Conservation (phyloP, 2,888 invertebrate genomes). For the Dusona sp. region DNA sequence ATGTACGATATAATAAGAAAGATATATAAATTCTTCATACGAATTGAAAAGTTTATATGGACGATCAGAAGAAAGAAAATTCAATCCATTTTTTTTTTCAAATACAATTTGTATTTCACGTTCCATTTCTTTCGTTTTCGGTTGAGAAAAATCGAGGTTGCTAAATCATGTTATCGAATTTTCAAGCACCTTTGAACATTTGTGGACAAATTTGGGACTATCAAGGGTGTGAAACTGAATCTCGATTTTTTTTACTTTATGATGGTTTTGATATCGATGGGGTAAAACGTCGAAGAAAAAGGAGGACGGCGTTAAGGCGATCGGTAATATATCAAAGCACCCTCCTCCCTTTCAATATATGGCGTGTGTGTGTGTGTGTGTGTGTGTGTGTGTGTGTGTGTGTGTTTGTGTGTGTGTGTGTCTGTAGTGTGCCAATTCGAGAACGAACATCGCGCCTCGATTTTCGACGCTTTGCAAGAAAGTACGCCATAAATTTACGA, state of each 20-base stretch:
- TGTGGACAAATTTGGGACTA: background rate
- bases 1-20: background rate
- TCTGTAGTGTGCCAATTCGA: conserved; percentile 17
- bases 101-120: background rate
- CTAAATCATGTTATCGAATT: background rate
- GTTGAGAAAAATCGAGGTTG: background rate
- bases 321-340: conserved; percentile 54
- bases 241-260: background rate
- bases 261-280: conserved; percentile 41
- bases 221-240: background rate
- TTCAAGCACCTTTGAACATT: conserved; percentile 3
- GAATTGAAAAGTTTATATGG: background rate
- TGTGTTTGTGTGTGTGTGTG: conserved; percentile 1
- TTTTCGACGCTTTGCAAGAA: conserved; percentile 60
- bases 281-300: conserved; percentile 20
- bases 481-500: conserved; percentile 65
- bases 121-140: background rate
- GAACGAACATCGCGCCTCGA: conserved; percentile 38
- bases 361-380: background rate
- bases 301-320: conserved; percentile 23
- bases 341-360: background rate
- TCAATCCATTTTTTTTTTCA: background rate
- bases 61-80: background rate
- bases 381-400: background rate
- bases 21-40: background rate